Evolutionary conservation across 2,797 vertebrate genomes (phyloP), one percentile per base, ranked within the genome.

Genomic region (Siniperca undulata): DNA sequence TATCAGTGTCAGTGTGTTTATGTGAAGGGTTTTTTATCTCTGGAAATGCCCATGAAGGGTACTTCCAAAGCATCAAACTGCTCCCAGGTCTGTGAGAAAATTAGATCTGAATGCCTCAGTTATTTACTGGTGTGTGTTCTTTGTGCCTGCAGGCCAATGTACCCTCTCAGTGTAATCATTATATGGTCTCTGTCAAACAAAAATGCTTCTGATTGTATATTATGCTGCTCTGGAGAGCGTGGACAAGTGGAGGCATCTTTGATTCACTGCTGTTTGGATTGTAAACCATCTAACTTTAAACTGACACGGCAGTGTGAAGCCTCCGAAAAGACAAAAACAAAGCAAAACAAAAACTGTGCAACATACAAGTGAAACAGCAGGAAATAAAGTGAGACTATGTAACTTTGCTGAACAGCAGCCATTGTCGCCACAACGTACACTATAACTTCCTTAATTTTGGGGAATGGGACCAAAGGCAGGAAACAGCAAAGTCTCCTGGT

Each of bases 11-110:
- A 30, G 55, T 56, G 46, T 79, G 55, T 86, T 72, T 68, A 55
- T 61, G 19, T 64, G 60, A 17, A 24, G 7, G 19, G 2, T 66
- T 88, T 67, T 84, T 83, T 70, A 70, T 81, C 66, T 58, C 59
- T 83, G 85, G 88, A 86, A 92, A 90, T 75, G 88, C 85, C 85
- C 84, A 19, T 8, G 1, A 3, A 69, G 86, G 89, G 86, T 87
- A 87, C 70, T 90, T 90, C 70, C 86, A 70, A 10, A 36, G 13
- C 3, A 13, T 46, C 22, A 20, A 53, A 71, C 50, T 34, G 60
- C 40, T 74, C 24, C 22, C 7, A 40, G 24, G 12, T 67, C 62
- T 36, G 52, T 38, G 8, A 78, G 7, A 66, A 30, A 48, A 40
- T 5, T 27, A 36, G 19, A 30, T 56, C 0, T n/a, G 34, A 56